Conservation (phyloP, 2,888 invertebrate species). For the Odontocerum albicorne region DNA sequence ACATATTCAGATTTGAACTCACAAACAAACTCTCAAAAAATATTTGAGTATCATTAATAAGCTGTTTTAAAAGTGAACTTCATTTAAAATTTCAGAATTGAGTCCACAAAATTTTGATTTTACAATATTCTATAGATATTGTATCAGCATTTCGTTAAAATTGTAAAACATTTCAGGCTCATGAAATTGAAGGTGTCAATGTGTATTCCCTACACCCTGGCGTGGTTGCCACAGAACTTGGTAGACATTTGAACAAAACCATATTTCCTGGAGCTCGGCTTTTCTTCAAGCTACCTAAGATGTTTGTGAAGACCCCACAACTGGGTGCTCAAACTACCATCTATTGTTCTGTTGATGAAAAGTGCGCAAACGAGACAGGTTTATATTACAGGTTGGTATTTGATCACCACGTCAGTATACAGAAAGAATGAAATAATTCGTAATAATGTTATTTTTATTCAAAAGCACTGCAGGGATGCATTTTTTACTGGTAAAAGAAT, state of each 20-base stretch:
- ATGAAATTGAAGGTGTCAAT: slow-evolving; percentile 54
- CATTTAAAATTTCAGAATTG: too few relatives aligned
- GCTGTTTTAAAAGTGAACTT: too few relatives aligned
- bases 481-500: too few relatives aligned
- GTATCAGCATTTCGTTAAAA: not conserved
- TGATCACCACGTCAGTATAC: too few relatives aligned
- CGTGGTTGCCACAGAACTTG: slow-evolving; percentile 72
- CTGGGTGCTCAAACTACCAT: slow-evolving; percentile 77
- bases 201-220: slow-evolving; percentile 76
- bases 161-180: slow-evolving; percentile 10
- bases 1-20: too few relatives aligned
- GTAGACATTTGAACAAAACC: slow-evolving; percentile 61
- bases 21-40: too few relatives aligned
- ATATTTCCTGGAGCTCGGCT: slow-evolving; percentile 55
- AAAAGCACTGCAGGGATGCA: too few relatives aligned
- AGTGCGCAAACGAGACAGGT: slow-evolving; percentile 62
- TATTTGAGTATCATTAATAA: too few relatives aligned
- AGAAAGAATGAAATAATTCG: too few relatives aligned
- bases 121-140: not conserved
- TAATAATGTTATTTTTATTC: too few relatives aligned
- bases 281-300: slow-evolving; percentile 43
- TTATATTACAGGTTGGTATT: slow-evolving; percentile 56
- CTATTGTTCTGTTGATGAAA: slow-evolving; percentile 70
- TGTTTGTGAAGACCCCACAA: slow-evolving; percentile 60
- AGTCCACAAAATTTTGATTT: too few relatives aligned